Base-by-base conservation (phyloP, 2,888 invertebrate species). In the Drosophila rubida region DNA sequence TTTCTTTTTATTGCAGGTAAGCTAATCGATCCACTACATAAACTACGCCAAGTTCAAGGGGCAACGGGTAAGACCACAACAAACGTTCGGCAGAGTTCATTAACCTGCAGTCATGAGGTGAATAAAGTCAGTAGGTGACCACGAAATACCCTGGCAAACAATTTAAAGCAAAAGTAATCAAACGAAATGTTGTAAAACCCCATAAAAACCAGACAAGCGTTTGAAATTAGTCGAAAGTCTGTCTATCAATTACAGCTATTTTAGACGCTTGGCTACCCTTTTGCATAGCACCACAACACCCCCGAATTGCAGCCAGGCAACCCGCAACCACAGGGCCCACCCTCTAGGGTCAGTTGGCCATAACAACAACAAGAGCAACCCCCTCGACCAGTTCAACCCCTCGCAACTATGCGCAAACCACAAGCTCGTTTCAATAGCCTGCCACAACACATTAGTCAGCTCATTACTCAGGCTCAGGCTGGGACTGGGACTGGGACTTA, bases 61-160 rank as follows among this genome's bases (percentile, higher is more conserved):
- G 27, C 16, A 27, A 41, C n/a, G 53, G 69, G 61, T 75, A 69
- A 55, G 51, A 6, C 53, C 42, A n/a, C 35, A 67, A 49, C 58
- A 57, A 55, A 79, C 11, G 57, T 71, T 65, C 69, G 54, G 13
- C 0, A 16, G 42, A 68, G 88, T 83, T 88, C 87, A 80, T 83
- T 83, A 74, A 86, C 83, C 72, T 42, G 13, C 13, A 35, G 13
- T 37, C 7, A 32, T 13, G 2, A 32, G 32, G 6, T 4, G 6
- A 25, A 41, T 30, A 6, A 2, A n/a, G 25, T 14, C 23, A 35
- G 23, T 4, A 16, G 19, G 4, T 49, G 11, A 30, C 13, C 16
- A 4, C 0, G 3, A 41, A 13, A 53, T 41, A 30, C 41, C 19
- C 41, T 30, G 13, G 14, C 7, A 14, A 14, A 14, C 2, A 14